These are phyloP conservation scores for Dicaeum eximium DNA, from an alignment of 2,113 vertebrate species.

Conservation along the genomic window DNA sequence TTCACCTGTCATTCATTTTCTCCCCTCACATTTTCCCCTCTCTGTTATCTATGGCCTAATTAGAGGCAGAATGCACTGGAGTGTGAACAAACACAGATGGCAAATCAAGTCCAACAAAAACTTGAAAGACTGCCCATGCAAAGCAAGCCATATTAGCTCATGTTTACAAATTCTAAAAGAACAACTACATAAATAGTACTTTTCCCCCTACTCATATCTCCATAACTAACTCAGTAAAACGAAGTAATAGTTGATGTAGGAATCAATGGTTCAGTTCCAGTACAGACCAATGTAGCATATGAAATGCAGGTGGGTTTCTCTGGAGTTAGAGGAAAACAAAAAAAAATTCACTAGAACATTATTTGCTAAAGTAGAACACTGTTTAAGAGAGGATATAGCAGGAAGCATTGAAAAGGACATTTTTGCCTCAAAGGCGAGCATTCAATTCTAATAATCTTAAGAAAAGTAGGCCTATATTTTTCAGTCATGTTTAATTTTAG, in stretches of 20 bases:
- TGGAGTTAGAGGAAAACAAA: not conserved
- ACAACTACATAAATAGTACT: not conserved
- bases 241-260: not conserved
- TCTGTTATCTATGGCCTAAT: not conserved
- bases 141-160: not conserved
- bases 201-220: not conserved
- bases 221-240: not conserved
- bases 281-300: not conserved
- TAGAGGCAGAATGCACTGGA: not conserved
- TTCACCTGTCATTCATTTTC: not conserved
- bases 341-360: not conserved
- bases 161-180: not conserved
- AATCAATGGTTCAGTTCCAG: not conserved
- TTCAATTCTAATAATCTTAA: not conserved
- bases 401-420: not conserved
- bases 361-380: not conserved
- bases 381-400: not conserved
- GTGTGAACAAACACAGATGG: conserved; percentile 3
- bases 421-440: not conserved
- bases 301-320: not conserved
- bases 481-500: not conserved
- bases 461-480: not conserved
- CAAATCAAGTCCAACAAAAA: conserved; percentile 13
- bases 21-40: not conserved
- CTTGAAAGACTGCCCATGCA: not conserved